A percentile compares a stretch with the other conserved stretches of the same genome.
phyloP scores from a whole-genome alignment of 92 coral and sea anemone species.

The Pocillopora grandis region DNA sequence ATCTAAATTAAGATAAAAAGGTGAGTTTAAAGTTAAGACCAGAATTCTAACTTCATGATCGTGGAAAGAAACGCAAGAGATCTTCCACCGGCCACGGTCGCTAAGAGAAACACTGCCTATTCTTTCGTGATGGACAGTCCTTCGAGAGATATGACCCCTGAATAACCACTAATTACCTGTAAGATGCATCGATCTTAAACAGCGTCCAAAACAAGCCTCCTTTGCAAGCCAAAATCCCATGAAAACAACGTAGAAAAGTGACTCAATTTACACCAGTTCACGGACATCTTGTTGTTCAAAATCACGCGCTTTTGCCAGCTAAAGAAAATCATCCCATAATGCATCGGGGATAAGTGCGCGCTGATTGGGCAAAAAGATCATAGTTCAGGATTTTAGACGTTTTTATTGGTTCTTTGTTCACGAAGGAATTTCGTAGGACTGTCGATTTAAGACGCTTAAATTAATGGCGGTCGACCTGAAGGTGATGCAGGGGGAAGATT shows the following conservation, averaged over 20 bases:
- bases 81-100: slow-evolving; percentile 13
- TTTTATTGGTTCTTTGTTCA: slow-evolving; percentile 68
- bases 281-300: slow-evolving; percentile 99
- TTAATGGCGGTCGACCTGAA: too few relatives aligned
- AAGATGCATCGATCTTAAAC: slow-evolving; percentile 62
- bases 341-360: slow-evolving; percentile 45
- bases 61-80: slow-evolving; percentile 27
- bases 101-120: slow-evolving; percentile 17
- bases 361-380: slow-evolving; percentile 71
- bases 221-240: slow-evolving; percentile 58
- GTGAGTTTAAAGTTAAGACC: neutral
- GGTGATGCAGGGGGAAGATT: neutral
- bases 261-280: slow-evolving; percentile 59
- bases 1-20: neutral
- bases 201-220: slow-evolving; percentile 65
- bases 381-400: slow-evolving; percentile 12
- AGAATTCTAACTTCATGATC: neutral
- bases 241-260: slow-evolving; percentile 83
- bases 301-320: slow-evolving; percentile 99
- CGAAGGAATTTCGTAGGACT: slow-evolving; percentile 7
- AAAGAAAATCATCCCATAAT: slow-evolving; percentile 94
- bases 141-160: slow-evolving; percentile 14
- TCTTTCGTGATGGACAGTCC: slow-evolving; percentile 22
- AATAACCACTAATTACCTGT: slow-evolving; percentile 66
- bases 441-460: too few relatives aligned